Conservation (phyloP, 2,797 vertebrate genomes). For the Varecia variegata region DNA sequence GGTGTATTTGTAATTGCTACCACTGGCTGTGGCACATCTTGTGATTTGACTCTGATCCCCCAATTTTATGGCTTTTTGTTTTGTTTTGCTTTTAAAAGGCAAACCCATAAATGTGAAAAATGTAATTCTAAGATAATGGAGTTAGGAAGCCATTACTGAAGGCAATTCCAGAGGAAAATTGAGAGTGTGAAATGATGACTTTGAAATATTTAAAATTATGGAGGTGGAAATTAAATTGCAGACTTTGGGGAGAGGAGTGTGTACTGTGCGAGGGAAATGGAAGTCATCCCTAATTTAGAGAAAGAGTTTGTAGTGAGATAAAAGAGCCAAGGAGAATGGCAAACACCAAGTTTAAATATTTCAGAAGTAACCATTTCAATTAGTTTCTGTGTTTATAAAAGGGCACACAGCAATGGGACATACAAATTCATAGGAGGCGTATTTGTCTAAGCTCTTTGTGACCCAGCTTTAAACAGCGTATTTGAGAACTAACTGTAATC, state of each 20-base stretch:
- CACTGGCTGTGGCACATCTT: neutral
- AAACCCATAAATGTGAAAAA: conserved; percentile 69
- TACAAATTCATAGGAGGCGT: neutral
- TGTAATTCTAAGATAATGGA: conserved; percentile 74
- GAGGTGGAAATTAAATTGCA: conserved; percentile 57
- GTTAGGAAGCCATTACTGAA: conserved; percentile 75
- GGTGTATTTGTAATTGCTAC: neutral
- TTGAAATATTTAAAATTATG: conserved; percentile 74
- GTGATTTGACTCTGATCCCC: conserved; percentile 45
- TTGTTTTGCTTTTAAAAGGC: conserved; percentile 71
- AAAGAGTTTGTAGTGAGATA: neutral
- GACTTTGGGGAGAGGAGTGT: neutral
- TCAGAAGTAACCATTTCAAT: conserved; percentile 21
- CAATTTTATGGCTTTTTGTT: conserved; percentile 57
- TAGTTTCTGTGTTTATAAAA: conserved; percentile 32
- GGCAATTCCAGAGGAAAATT: conserved; percentile 67
- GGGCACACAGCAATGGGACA: neutral
- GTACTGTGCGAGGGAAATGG: neutral
- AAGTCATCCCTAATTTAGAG: conserved; percentile 27
- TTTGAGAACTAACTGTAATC: neutral
- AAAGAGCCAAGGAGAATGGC: neutral
- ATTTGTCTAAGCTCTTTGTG: neutral
- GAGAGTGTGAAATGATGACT: conserved; percentile 62
- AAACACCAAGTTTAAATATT: neutral
- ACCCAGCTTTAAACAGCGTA: neutral